phyloP scores from a whole-genome alignment of 2,888 invertebrate genomes.

The Caprella mutica region DNA sequence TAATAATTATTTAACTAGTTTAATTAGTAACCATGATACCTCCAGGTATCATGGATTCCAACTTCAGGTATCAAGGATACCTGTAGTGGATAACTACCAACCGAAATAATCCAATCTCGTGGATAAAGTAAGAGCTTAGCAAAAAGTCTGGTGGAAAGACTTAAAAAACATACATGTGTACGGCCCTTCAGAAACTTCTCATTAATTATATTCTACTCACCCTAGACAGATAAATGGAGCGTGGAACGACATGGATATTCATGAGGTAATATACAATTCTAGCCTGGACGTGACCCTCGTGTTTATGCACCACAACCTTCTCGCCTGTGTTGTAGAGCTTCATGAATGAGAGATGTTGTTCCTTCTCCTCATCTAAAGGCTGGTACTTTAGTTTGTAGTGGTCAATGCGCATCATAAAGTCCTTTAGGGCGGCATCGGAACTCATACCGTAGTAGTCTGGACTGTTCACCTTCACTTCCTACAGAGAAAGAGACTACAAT shows the following conservation, averaged over 20 bases:
- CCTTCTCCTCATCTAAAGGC: constrained; percentile 72
- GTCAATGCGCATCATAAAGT: constrained; percentile 84
- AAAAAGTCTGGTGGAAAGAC: too few relatives aligned
- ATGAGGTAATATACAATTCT: constrained; percentile 97
- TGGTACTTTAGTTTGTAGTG: constrained; percentile 92
- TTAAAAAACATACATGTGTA: too few relatives aligned
- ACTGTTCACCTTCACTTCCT: constrained; percentile 33
- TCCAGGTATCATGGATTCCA: too few relatives aligned
- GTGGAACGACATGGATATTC: constrained; percentile 96
- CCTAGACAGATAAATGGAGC: constrained; percentile 93
- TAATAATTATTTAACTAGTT: too few relatives aligned
- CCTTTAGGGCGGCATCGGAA: constrained; percentile 69
- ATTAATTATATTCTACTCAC: too few relatives aligned
- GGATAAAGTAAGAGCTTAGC: too few relatives aligned
- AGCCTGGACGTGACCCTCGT: constrained; percentile 92
- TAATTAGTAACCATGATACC: too few relatives aligned
- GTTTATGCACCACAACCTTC: constrained; percentile 83
- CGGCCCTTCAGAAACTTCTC: too few relatives aligned
- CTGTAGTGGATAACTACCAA: too few relatives aligned
- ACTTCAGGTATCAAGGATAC: too few relatives aligned
- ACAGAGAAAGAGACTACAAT: too few relatives aligned
- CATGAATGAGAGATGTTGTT: constrained; percentile 82
- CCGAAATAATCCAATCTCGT: too few relatives aligned
- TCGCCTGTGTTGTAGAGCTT: constrained; percentile 89
- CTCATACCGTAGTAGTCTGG: constrained; percentile 31